A percentile compares a stretch with the other conserved stretches of the same genome.
These are phyloP conservation scores for Eilema depressum DNA, from an alignment of 2,888 invertebrate genomes.

Conservation along the genomic window DNA sequence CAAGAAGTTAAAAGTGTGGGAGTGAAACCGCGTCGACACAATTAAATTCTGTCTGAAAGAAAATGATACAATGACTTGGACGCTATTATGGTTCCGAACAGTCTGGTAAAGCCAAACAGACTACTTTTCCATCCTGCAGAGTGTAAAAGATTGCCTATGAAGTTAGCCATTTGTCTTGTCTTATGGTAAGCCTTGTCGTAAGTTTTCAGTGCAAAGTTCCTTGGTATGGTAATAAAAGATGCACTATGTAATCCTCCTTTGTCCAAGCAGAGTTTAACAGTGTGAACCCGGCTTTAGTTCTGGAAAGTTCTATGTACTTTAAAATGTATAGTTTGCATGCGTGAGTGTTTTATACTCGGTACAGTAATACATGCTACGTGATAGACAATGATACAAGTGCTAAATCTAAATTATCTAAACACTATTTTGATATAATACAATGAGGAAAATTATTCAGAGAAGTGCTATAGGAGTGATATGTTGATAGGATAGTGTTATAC, in stretches of 20 bases:
- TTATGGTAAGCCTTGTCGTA: background rate
- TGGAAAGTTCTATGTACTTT: background rate
- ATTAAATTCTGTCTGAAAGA: background rate
- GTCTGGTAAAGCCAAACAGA: background rate
- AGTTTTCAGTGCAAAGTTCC: background rate
- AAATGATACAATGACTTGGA: background rate
- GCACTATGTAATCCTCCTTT: background rate
- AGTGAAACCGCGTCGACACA: background rate
- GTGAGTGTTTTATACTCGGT: background rate
- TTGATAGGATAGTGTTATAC: background rate
- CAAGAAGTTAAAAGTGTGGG: background rate
- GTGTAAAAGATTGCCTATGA: background rate
- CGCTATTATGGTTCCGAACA: background rate
- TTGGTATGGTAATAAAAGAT: too few species aligned
- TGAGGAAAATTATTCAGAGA: background rate
- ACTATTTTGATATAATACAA: constrained; percentile 4
- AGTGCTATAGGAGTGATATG: background rate
- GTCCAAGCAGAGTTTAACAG: background rate
- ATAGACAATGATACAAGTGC: background rate
- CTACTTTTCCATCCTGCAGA: background rate
- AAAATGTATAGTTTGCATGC: constrained; percentile 2
- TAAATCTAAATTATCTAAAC: background rate
- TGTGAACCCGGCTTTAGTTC: background rate
- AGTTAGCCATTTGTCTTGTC: background rate
- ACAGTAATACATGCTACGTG: background rate